These are phyloP conservation scores for Buceros bicornis DNA, from an alignment of 2,797 vertebrate genomes.

Conservation along the genomic window DNA sequence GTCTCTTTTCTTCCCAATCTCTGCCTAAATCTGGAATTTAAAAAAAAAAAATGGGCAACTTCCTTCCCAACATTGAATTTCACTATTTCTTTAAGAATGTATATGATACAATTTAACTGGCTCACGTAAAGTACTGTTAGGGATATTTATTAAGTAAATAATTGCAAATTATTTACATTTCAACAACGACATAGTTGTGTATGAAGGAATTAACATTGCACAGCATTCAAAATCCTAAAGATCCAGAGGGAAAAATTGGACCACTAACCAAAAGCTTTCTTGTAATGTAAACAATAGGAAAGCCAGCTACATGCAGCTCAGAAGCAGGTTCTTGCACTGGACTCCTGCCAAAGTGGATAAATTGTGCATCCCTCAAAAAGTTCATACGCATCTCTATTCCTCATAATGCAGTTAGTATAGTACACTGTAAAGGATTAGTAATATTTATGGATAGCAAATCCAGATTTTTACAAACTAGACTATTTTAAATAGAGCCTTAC, in stretches of 20 bases:
- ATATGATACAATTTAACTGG: not conserved
- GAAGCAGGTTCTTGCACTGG: not conserved
- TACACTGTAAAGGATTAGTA: not conserved
- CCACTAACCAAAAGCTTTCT: not conserved
- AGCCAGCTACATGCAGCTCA: not conserved
- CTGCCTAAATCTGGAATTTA: not conserved
- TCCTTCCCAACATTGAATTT: not conserved
- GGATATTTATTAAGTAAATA: not conserved
- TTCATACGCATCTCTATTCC: not conserved
- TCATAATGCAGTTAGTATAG: not conserved
- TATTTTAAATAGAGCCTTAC: not conserved
- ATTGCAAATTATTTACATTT: not conserved
- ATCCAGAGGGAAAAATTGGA: not conserved
- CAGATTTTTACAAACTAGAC: not conserved
- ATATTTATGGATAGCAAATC: not conserved
- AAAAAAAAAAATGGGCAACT: not conserved
- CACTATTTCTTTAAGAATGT: not conserved
- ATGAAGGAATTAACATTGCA: not conserved
- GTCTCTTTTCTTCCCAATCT: not conserved
- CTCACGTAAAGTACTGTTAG: fast-evolving
- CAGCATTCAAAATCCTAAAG: not conserved
- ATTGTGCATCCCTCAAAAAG: not conserved
- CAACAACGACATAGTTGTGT: not conserved
- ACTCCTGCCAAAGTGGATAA: not conserved
- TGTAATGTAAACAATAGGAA: not conserved